Evolutionary conservation across 2,888 invertebrate species (phyloP).

Genomic region (Thalpophila matura): DNA sequence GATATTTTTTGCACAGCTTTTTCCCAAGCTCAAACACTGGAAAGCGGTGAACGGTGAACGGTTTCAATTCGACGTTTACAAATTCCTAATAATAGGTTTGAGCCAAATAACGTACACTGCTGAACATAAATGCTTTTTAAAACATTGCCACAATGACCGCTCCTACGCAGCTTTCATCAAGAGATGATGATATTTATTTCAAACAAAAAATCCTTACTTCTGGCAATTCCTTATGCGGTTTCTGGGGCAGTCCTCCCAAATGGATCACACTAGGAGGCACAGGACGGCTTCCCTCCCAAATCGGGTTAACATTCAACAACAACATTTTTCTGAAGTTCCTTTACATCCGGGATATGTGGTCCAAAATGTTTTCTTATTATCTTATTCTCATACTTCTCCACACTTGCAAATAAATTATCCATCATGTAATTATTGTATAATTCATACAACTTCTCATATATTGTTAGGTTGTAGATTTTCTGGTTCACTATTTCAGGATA

Average conservation of each 20-base stretch:
- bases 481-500: slow-evolving; percentile 62
- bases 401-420: slow-evolving; percentile 29
- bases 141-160: too few relatives aligned
- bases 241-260: slow-evolving; percentile 76
- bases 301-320: slow-evolving; percentile 71
- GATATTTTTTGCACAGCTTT: too few relatives aligned
- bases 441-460: slow-evolving; percentile 67
- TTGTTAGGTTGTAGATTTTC: slow-evolving; percentile 61
- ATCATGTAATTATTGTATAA: slow-evolving; percentile 45
- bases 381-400: slow-evolving; percentile 26
- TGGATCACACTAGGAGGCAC: slow-evolving; percentile 66
- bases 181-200: too few relatives aligned
- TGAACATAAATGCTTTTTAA: too few relatives aligned
- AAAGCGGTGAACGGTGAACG: too few relatives aligned
- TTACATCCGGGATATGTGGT: slow-evolving; percentile 64
- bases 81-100: too few relatives aligned
- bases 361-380: slow-evolving; percentile 64
- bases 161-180: too few relatives aligned
- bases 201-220: slow-evolving; percentile 65
- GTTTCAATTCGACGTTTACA: too few relatives aligned
- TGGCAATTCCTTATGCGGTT: slow-evolving; percentile 75
- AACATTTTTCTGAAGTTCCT: slow-evolving; percentile 71
- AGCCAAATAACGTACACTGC: too few relatives aligned
- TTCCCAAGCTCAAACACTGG: too few relatives aligned
- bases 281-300: slow-evolving; percentile 68